Conservation (phyloP, 1,140 invertebrate genomes). For the Procambarus clarkii region DNA sequence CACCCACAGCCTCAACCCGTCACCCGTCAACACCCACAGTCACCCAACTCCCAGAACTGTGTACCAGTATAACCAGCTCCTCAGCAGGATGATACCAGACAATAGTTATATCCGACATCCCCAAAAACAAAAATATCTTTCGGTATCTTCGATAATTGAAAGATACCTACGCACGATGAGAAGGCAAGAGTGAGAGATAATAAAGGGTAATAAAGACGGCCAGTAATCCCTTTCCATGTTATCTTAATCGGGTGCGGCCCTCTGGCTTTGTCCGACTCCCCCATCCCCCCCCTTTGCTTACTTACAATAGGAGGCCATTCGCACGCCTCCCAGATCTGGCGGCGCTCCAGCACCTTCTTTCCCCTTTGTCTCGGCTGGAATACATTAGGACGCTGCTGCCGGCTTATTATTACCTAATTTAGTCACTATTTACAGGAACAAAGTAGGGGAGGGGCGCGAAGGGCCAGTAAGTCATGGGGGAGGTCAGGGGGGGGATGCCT, state of each 20-base stretch:
- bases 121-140: too few relatives aligned
- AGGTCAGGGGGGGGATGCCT: neutral
- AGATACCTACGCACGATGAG: too few relatives aligned
- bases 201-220: slow-evolving; percentile 10
- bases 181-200: neutral
- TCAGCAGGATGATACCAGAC: too few relatives aligned
- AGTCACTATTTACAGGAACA: slow-evolving; percentile 68
- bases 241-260: neutral
- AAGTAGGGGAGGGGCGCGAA: slow-evolving; percentile 61
- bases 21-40: too few relatives aligned
- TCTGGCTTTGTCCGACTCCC: neutral
- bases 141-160: too few relatives aligned
- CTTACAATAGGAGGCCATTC: slow-evolving; percentile 32
- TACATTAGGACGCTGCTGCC: slow-evolving; percentile 68
- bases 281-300: neutral
- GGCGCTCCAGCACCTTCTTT: neutral
- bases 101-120: too few relatives aligned
- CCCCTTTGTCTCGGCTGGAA: slow-evolving; percentile 36
- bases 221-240: neutral
- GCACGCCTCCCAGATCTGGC: slow-evolving; percentile 1
- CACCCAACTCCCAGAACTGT: too few relatives aligned
- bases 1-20: too few relatives aligned
- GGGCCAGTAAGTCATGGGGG: slow-evolving; percentile 55
- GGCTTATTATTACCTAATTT: slow-evolving; percentile 68
- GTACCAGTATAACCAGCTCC: too few relatives aligned